Conservation (phyloP, 2,888 invertebrate species). For the Siphlonurus alternatus region DNA sequence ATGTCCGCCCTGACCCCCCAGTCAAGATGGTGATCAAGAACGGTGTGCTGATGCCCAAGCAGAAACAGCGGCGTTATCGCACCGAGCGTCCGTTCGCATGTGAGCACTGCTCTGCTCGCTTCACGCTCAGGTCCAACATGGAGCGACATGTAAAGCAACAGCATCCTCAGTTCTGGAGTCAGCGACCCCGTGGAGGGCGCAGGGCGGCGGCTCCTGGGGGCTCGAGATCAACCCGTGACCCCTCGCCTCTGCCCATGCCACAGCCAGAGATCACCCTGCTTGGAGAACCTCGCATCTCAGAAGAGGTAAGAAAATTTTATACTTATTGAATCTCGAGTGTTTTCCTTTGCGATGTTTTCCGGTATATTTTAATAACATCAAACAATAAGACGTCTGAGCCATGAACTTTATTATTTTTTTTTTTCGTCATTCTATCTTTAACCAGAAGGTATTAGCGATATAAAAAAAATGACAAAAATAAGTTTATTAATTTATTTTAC, state of each 20-base stretch:
- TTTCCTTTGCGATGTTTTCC: too few relatives aligned
- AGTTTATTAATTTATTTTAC: too few relatives aligned
- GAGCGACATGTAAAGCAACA: conserved; percentile 88
- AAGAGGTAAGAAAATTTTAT: too few relatives aligned
- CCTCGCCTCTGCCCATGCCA: not conserved
- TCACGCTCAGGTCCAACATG: conserved; percentile 87
- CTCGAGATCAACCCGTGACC: not conserved
- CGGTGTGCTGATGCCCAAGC: conserved; percentile 78
- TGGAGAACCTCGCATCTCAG: conserved; percentile 31
- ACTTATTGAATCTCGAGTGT: too few relatives aligned
- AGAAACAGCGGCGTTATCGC: conserved; percentile 75
- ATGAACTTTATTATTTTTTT: too few relatives aligned
- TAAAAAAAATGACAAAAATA: too few relatives aligned
- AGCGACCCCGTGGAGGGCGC: conserved; percentile 41
- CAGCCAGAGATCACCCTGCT: not conserved
- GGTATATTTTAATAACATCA: too few relatives aligned
- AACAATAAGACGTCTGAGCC: too few relatives aligned
- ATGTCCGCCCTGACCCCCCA: conserved; percentile 27
- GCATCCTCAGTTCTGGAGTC: conserved; percentile 80
- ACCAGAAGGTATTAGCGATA: too few relatives aligned
- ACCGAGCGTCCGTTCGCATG: conserved; percentile 84
- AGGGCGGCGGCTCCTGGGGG: conserved; percentile 3
- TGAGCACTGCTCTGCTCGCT: conserved; percentile 76
- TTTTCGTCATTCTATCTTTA: too few relatives aligned
- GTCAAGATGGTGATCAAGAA: conserved; percentile 85